phyloP scores from a whole-genome alignment of 2,888 invertebrate species.

The Cancer borealis region DNA sequence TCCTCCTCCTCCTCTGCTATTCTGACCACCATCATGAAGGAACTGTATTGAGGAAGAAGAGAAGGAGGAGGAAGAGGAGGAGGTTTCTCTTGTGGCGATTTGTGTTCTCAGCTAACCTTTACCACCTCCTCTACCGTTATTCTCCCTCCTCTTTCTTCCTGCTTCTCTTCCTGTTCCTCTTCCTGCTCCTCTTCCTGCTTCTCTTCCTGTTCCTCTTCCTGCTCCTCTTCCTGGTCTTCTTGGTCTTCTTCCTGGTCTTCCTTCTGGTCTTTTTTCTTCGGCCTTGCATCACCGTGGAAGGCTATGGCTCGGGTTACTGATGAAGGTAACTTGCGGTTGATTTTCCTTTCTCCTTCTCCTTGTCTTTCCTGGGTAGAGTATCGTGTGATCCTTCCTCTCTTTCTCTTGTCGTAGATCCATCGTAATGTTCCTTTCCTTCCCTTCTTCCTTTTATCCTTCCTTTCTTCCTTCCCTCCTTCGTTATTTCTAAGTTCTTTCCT shows the following conservation, averaged over 20 bases:
- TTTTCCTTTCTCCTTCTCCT: slow-evolving; percentile 14
- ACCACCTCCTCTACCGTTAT: background rate
- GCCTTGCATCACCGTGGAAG: background rate
- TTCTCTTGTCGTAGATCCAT: background rate
- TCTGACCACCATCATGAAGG: background rate
- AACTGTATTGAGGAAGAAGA: background rate
- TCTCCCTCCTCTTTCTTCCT: background rate
- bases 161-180: background rate
- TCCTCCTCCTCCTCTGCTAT: slow-evolving; percentile 3
- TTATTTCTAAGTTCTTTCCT: background rate
- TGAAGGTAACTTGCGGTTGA: slow-evolving; percentile 31
- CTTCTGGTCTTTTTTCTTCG: background rate
- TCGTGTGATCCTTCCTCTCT: background rate
- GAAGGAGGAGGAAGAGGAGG: background rate
- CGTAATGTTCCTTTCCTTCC: background rate
- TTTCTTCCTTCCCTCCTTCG: background rate
- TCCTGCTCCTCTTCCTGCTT: background rate
- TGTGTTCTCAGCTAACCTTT: background rate
- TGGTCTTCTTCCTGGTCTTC: no score
- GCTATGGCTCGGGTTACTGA: slow-evolving; percentile 10
- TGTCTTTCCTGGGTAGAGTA: background rate
- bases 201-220: background rate
- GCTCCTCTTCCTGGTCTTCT: no score
- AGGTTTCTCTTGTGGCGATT: background rate
- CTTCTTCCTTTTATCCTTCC: background rate